These are phyloP conservation scores for Barnardius zonarius DNA, from an alignment of 2,113 vertebrate genomes.

Conservation along the genomic window DNA sequence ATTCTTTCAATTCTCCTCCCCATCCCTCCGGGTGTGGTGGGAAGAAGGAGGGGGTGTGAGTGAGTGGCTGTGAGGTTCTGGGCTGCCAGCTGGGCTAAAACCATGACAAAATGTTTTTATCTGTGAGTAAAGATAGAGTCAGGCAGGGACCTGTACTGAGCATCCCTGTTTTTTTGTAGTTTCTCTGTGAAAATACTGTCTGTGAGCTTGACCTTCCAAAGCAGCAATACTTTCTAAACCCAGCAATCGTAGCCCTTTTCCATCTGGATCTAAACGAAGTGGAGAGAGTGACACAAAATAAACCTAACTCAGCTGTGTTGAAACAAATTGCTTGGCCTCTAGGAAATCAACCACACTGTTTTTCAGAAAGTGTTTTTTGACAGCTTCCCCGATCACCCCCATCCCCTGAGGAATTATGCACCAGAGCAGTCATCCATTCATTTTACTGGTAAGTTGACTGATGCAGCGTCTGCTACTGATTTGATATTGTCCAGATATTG, in stretches of 20 bases:
- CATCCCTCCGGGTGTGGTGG: no score
- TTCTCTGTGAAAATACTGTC: neutral
- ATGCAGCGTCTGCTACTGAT: neutral
- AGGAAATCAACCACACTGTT: neutral
- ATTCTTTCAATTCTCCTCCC: no score
- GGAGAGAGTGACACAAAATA: neutral
- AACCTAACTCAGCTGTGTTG: slow-evolving; percentile 4
- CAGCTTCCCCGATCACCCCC: neutral
- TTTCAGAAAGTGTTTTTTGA: slow-evolving; percentile 18
- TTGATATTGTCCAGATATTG: neutral
- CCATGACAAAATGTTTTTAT: neutral
- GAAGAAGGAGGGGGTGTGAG: no score
- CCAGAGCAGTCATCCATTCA: neutral
- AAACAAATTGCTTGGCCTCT: neutral
- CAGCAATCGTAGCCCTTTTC: neutral
- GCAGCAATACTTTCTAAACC: neutral
- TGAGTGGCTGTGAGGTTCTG: no score
- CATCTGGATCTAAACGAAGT: neutral
- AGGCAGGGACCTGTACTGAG: neutral
- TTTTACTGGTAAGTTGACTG: neutral
- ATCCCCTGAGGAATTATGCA: neutral
- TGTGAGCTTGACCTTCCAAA: neutral
- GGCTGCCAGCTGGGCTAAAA: no score
- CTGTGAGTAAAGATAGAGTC: neutral
- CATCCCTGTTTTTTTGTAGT: neutral